phyloP scores from a whole-genome alignment of 2,113 vertebrate genomes.

The Hypanus sabinus region DNA sequence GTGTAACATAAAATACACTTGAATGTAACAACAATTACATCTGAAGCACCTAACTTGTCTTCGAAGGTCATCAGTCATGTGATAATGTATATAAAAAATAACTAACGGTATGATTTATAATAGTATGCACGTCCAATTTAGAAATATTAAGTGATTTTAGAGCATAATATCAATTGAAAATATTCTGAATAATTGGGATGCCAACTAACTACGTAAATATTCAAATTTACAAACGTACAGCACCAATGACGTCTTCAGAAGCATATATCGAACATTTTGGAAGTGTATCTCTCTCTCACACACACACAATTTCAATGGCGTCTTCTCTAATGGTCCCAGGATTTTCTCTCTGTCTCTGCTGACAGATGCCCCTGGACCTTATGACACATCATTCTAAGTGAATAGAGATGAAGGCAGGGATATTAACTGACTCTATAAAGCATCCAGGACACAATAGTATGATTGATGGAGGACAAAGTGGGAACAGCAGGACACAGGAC shows the following conservation, averaged over 20 bases:
- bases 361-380: constrained; percentile 70
- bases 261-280: constrained; percentile 9
- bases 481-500: constrained; percentile 93
- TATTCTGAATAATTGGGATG: background rate
- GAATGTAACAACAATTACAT: background rate
- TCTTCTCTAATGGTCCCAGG: constrained; percentile 37
- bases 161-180: background rate
- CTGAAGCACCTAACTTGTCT: background rate
- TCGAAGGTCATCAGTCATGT: background rate
- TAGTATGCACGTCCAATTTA: no score
- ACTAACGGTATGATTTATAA: background rate
- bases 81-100: background rate
- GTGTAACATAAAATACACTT: background rate
- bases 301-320: constrained; percentile 19
- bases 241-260: background rate
- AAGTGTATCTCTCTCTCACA: background rate
- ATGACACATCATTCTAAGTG: constrained; percentile 87
- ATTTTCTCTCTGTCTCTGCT: constrained; percentile 62
- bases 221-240: background rate
- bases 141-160: no score
- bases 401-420: constrained; percentile 97
- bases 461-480: constrained; percentile 99
- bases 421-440: constrained; percentile 99
- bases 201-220: background rate
- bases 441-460: constrained; percentile 95